Base-by-base conservation (phyloP, 1,140 invertebrate species). In the Cephus cinctus region DNA sequence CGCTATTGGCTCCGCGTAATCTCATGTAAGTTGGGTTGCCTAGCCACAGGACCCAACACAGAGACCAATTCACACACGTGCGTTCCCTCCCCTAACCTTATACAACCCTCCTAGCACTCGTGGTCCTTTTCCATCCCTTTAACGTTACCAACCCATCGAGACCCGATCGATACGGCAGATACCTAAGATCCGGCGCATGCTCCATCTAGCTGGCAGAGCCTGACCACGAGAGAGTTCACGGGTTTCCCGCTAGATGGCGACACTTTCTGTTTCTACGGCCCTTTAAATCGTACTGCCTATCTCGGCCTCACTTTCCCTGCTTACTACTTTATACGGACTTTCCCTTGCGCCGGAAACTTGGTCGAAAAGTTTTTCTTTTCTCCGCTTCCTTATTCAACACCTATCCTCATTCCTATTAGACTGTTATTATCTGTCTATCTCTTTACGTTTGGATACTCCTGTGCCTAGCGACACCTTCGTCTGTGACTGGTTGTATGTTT, bases 151-250 rank as follows among this genome's bases (percentile, higher is more conserved):
- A 25, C 14, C 23, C 39, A 25, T 20, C 38, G 27, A 23, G n/a
- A 40, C 54, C 52, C 67, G 66, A 75, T 75, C 74, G 74, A 75
- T 75, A 75, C 59, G 62, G 71, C 52, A 75, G 74, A 49, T 74
- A 56, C 66, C 74, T 75, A 57, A 59, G 52, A 38, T 32, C 41
- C 51, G 16, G 71, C 74, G 71, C 71, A 73, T 71, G 66, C 63
- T 53, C 64, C 39, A 32, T n/a, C 23, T 12, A 18, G 22, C 25
- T 19, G 39, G 6, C 22, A 27, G 12, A n/a, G 18, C 39, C 22
- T 15, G 27, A 21, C 18, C 8, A 38, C 39, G 23, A 41, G 15
- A 12, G 20, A 20, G 14, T 41, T 41, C 39, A 11, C n/a, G 6
- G 2, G 11, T 5, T 15, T 6, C 12, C 35, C 50, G 59, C n/a